phyloP scores from a whole-genome alignment of 2,888 invertebrate genomes.

The Lacanobia wlatinum region DNA sequence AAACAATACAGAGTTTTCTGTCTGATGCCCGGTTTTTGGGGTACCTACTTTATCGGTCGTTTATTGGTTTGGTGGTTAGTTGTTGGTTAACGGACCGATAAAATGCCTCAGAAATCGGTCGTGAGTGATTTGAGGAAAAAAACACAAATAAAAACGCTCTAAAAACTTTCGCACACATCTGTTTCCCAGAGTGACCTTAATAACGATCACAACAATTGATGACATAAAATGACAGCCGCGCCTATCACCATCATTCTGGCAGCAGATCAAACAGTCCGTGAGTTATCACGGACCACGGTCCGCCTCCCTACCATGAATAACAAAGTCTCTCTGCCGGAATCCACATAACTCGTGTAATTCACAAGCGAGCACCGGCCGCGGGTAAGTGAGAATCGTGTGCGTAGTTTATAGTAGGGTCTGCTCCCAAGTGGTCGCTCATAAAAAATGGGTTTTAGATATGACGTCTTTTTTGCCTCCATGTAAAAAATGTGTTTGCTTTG shows the following conservation, averaged over 20 bases:
- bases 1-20: no score
- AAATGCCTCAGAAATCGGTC: no score
- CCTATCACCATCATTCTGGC: constrained; percentile 37
- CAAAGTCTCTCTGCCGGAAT: constrained; percentile 47
- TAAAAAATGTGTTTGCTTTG: constrained; percentile 57
- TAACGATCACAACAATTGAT: constrained; percentile 17
- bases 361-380: constrained; percentile 29
- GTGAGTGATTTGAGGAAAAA: neutral
- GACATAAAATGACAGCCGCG: constrained; percentile 7
- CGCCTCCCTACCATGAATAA: constrained; percentile 59
- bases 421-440: constrained; percentile 57
- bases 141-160: neutral
- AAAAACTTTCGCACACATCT: neutral
- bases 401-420: constrained; percentile 57
- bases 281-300: constrained; percentile 49
- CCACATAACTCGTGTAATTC: constrained; percentile 51
- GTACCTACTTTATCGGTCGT: no score
- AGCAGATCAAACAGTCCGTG: constrained; percentile 36
- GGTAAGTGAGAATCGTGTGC: constrained; percentile 49
- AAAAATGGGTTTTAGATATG: constrained; percentile 60
- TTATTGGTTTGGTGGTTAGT: no score
- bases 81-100: no score
- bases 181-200: neutral
- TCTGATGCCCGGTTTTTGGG: no score
- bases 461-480: constrained; percentile 54